phyloP scores from a whole-genome alignment of 1,140 invertebrate species.

The Heliconius eleuchia region DNA sequence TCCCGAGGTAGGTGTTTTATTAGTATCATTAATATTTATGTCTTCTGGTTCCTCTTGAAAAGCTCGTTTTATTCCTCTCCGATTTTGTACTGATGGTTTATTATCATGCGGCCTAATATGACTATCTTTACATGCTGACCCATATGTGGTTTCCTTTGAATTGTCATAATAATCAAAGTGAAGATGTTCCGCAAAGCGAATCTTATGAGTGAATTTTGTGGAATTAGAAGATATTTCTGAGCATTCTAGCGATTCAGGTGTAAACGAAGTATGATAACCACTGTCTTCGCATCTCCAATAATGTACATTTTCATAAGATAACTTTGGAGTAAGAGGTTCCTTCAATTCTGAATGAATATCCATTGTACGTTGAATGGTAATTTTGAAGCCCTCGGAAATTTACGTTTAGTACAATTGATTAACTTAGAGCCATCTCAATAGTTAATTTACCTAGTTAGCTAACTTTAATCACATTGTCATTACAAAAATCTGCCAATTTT shows the following conservation, averaged over 20 bases:
- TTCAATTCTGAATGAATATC: conserved; percentile 48
- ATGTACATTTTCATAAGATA: conserved; percentile 51
- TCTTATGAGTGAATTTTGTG: conserved; percentile 41
- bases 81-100: conserved; percentile 49
- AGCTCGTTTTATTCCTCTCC: conserved; percentile 59
- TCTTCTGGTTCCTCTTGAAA: conserved; percentile 52
- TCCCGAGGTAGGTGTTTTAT: conserved; percentile 63
- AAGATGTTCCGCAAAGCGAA: conserved; percentile 45
- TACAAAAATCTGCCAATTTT: background rate
- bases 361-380: conserved; percentile 25
- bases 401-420: background rate
- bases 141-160: conserved; percentile 44
- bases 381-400: background rate
- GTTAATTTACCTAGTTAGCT: background rate
- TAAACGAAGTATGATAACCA: conserved; percentile 71
- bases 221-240: conserved; percentile 60
- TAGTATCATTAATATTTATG: conserved; percentile 37
- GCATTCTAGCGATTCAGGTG: conserved; percentile 63
- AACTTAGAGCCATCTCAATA: background rate
- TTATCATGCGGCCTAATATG: conserved; percentile 42
- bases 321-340: conserved; percentile 53
- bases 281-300: conserved; percentile 68
- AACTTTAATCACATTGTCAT: background rate
- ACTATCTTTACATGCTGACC: conserved; percentile 38
- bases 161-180: conserved; percentile 48